Conservation (phyloP, 2,888 invertebrate genomes). For the Diabrotica balteata region DNA sequence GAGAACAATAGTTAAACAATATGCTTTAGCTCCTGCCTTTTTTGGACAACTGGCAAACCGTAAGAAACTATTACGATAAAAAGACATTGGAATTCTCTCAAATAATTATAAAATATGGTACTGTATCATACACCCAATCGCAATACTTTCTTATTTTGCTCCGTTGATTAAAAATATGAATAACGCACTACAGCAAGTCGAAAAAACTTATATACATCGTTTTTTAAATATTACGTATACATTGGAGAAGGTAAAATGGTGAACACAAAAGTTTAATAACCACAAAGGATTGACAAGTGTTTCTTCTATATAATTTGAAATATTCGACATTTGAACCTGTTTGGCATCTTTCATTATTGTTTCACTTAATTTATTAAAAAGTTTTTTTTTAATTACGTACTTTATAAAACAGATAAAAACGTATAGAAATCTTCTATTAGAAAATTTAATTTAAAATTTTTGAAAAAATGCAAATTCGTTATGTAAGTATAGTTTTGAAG, state of each 20-base stretch:
- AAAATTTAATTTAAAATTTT: no score
- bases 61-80: conserved; percentile 14
- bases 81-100: neutral
- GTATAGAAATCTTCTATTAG: no score
- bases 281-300: neutral
- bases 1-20: no score
- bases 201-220: conserved; percentile 53
- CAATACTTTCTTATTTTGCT: conserved; percentile 13
- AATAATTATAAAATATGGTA: conserved; percentile 5
- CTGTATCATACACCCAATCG: conserved; percentile 4
- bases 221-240: conserved; percentile 51
- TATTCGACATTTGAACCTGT: no score
- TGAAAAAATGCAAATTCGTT: no score
- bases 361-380: no score
- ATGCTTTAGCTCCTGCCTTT: neutral
- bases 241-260: conserved; percentile 33
- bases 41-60: conserved; percentile 15
- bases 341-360: no score
- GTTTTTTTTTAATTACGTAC: no score
- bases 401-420: no score
- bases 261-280: conserved; percentile 14
- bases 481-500: no score
- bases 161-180: conserved; percentile 33
- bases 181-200: conserved; percentile 46
- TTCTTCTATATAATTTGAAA: no score